These are phyloP conservation scores for Megaceryle torquata DNA, from an alignment of 2,113 vertebrate genomes.

Conservation along the genomic window DNA sequence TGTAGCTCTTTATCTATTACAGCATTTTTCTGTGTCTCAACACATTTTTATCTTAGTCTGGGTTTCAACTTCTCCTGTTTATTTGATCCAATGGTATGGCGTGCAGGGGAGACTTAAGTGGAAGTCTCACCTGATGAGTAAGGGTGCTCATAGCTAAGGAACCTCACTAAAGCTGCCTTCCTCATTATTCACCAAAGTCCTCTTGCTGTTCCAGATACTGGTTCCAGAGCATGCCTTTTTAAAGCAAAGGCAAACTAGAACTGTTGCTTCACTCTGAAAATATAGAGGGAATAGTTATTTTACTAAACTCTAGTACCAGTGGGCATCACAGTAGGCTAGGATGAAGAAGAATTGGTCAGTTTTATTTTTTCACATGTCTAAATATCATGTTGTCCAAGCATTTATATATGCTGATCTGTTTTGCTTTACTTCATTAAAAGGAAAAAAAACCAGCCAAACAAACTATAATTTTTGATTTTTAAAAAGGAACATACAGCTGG, in stretches of 20 bases:
- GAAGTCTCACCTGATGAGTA: neutral
- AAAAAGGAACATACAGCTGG: neutral
- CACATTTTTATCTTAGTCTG: conserved; percentile 4
- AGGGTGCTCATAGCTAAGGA: neutral
- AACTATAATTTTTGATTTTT: neutral
- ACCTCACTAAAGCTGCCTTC: neutral
- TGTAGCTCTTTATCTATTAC: neutral
- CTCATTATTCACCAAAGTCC: neutral
- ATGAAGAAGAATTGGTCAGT: neutral
- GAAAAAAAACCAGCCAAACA: neutral
- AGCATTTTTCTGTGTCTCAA: neutral
- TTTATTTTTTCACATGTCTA: neutral
- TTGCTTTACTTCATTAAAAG: conserved; percentile 10
- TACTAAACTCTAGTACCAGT: neutral
- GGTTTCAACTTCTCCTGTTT: conserved; percentile 3
- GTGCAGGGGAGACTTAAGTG: neutral
- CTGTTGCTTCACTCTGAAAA: neutral
- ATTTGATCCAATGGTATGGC: neutral
- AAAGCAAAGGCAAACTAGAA: neutral
- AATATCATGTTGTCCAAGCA: neutral
- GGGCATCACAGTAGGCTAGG: neutral
- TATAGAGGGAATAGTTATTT: neutral
- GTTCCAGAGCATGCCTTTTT: neutral
- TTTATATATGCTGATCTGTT: neutral
- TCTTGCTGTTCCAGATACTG: neutral